Evolutionary conservation across 2,113 vertebrate species (phyloP), one percentile per base, ranked within the genome.

Genomic region (Pangasianodon hypophthalmus): DNA sequence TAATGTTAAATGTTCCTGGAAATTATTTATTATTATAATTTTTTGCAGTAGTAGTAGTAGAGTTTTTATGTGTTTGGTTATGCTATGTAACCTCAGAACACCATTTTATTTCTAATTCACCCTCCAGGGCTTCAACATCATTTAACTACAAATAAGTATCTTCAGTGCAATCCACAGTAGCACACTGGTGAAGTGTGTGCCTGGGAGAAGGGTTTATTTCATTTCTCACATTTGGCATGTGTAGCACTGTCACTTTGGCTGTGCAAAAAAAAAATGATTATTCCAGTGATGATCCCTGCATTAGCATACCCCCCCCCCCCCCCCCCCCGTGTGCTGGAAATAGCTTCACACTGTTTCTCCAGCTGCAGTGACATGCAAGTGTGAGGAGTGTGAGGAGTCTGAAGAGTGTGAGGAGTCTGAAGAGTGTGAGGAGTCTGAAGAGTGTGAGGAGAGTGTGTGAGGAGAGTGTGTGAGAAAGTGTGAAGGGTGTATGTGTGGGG

Each of bases 191-290:
- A 9, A 64, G 21, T 7, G 21, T 62, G 21, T 24, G 58, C 0
- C 21, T 62, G 16, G 24, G 21, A 24, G 24, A 62, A 6, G 24
- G 24, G 60, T 62, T 62, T 26, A 62, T 62, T 62, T 62, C 60
- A 62, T 62, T 62, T 26, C 60, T 62, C 2, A 62, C 60, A 62
- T 62, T 62, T 62, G 24, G 21, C 60, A 62, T 62, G 67, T 62
- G 56, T 69, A 48, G 14, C 73, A 58, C 7, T 13, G 44, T 77
- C 48, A 87, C 88, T 58, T 54, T 88, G 77, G 56, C 89, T 81
- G 87, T 44, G 80, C 84, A 88, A 60, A 90, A 90, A 62, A 62
- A 46, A 75, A 85, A n/a, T 3, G 8, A n/a, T 64, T 64, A 64
- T 64, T 64, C 62, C 62, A 11, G 10, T n/a, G 60, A 62, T 62